Evolutionary conservation across 2,888 invertebrate species (phyloP), one percentile per base, ranked within the genome.

Genomic region (Metacarcinus magister): DNA sequence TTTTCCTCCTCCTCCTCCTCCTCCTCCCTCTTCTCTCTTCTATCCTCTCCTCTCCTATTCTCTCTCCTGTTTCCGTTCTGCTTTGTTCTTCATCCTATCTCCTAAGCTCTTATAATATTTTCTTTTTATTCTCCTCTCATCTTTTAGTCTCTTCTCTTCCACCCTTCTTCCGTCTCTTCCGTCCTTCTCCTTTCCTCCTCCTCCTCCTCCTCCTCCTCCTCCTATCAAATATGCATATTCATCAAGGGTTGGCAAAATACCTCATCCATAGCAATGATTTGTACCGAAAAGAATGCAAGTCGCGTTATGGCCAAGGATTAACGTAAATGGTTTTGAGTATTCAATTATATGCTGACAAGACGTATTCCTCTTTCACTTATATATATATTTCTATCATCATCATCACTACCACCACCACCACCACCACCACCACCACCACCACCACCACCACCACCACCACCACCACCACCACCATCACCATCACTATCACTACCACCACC

Each of bases 271-370:
- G 32, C 82, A 32, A 82, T 82, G 82, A 82, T 16, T 82, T 82
- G 32, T 32, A 82, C 5, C 10, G 82, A 32, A 32, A 32, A 82
- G 2, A 82, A 75, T n/a, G n/a, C n/a, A 67, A 19, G 23, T 4
- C 67, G 5, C 67, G 67, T 19, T 23, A 67, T 23, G 67, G n/a
- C n/a, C 2, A 67, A 67, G 67, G 67, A 67, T 67, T n/a, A 67
- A n/a, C 67, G 67, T n/a, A 67, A 67, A 67, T 67, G 67, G 67
- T 67, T 67, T 67, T 23, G 67, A n/a, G n/a, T 67, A n/a, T 67
- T 67, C 44, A 90, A 90, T 90, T 90, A 90, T 44, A 39, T 39
- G 90, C 8, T 44, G 39, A 90, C 90, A 43, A 90, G 90, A 10
- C 39, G 13, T 28, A 2, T 44, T 90, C 43, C 5, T 39, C 16